phyloP scores from a whole-genome alignment of 2,797 vertebrate genomes.

The Sebastiscus albofasciatus region DNA sequence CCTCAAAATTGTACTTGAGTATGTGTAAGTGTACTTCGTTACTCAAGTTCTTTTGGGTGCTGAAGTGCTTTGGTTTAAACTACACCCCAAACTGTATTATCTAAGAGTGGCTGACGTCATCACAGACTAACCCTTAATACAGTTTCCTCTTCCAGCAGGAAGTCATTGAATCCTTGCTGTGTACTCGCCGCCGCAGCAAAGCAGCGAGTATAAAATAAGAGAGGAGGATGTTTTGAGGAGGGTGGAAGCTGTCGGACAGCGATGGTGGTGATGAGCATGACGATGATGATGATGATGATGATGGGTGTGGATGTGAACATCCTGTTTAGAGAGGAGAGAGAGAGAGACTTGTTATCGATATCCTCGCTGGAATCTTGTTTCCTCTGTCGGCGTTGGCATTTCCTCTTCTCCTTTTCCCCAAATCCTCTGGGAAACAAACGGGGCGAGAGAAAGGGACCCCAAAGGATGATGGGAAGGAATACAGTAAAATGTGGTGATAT shows the following conservation, averaged over 20 bases:
- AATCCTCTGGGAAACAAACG: background rate
- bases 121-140: background rate
- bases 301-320: conserved; percentile 58
- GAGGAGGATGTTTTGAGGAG: conserved; percentile 5
- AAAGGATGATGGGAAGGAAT: background rate
- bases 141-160: conserved; percentile 17
- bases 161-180: background rate
- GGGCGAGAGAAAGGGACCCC: background rate
- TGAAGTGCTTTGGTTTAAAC: background rate
- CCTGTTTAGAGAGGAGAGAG: conserved; percentile 60
- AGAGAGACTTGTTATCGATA: conserved; percentile 28
- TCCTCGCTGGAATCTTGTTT: conserved; percentile 51
- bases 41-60: too few species aligned
- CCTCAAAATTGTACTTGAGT: too few species aligned
- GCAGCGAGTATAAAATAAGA: background rate
- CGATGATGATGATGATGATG: conserved; percentile 5
- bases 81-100: background rate
- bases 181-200: background rate
- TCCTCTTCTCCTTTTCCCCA: conserved; percentile 40
- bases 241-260: conserved; percentile 1
- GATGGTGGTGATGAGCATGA: conserved; percentile 6
- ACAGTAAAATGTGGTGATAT: background rate
- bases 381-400: conserved; percentile 53
- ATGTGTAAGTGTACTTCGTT: too few species aligned
- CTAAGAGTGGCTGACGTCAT: background rate